A percentile compares a stretch with the other conserved stretches of the same genome.
Conservation (phyloP, 1,140 invertebrate genomes). For the Nephotettix cincticeps region DNA sequence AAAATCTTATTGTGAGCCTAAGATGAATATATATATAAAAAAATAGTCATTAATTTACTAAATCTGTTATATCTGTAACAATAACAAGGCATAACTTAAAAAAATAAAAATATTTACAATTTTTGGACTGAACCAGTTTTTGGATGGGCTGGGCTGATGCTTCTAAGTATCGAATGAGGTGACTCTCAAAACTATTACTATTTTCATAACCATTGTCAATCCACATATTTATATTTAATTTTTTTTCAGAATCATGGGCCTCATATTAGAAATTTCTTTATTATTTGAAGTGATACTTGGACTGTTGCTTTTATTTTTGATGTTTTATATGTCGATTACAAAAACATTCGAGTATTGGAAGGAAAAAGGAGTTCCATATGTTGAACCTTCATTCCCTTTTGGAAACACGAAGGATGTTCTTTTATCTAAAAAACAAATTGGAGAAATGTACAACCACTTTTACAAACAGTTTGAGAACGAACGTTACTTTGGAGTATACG, state of each 20-base stretch:
- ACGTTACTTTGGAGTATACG: slow-evolving; percentile 38
- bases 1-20: too few relatives aligned
- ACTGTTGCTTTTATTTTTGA: background rate
- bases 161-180: too few relatives aligned
- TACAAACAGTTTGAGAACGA: slow-evolving; percentile 41
- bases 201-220: too few relatives aligned
- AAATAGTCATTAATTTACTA: too few relatives aligned
- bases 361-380: slow-evolving; percentile 46
- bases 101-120: too few relatives aligned
- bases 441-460: slow-evolving; percentile 37
- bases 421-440: slow-evolving; percentile 31
- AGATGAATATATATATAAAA: too few relatives aligned
- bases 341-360: slow-evolving; percentile 51
- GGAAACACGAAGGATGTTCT: slow-evolving; percentile 46
- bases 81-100: too few relatives aligned
- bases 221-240: too few relatives aligned
- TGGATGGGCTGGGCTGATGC: too few relatives aligned
- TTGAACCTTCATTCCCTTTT: slow-evolving; percentile 49
- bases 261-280: background rate
- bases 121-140: too few relatives aligned
- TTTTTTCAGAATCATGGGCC: background rate
- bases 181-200: too few relatives aligned
- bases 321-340: slow-evolving; percentile 47
- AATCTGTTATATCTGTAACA: too few relatives aligned
- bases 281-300: background rate